Base-by-base conservation (phyloP, 2,113 vertebrate genomes). In the Maccullochella peelii region DNA sequence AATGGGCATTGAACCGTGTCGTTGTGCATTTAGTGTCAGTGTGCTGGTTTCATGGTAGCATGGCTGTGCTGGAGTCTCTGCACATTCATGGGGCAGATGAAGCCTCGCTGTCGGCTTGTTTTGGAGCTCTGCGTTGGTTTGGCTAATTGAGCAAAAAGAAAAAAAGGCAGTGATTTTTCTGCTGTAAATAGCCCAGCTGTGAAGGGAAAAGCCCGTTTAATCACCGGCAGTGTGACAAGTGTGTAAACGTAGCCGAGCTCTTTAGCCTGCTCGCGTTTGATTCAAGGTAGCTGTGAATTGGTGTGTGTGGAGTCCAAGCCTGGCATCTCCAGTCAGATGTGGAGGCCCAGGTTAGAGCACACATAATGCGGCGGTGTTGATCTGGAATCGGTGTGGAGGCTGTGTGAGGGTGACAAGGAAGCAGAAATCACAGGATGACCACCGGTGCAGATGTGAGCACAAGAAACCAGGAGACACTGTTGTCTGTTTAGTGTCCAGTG, bases 261-360 rank as follows among this genome's bases (percentile, higher is more conserved):
- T 66, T 82, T 81, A 85, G 84, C 80, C 85, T 33, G 69, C 70
- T 80, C 54, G 78, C 49, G 50, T 42, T 16, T 67, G 83, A 73
- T 30, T 52, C 7, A 40, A 83, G 79, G 77, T 69, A 77, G 79
- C 62, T 27, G 42, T 63, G 61, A 42, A 2, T 36, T 47, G 33
- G 52, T 40, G 61, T 63, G 33, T 74, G 38, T 61, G 82, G 82
- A 80, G 82, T 82, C 83, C 79, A 83, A 47, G 81, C 79, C 67
- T 77, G 76, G 83, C 62, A 83, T 86, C 85, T 89, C 81, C 88
- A 83, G 88, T 87, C 89, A 92, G 91, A 91, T 91, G 87, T 77
- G 89, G 80, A 93, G 93, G 92, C 93, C 93, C 85, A 65, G 89
- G 88, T 90, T 89, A 75, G 88, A 89, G 79, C 88, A 5, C 88